Evolutionary conservation across 2,888 invertebrate genomes (phyloP).

Genomic region (Trichopria drosophilae): DNA sequence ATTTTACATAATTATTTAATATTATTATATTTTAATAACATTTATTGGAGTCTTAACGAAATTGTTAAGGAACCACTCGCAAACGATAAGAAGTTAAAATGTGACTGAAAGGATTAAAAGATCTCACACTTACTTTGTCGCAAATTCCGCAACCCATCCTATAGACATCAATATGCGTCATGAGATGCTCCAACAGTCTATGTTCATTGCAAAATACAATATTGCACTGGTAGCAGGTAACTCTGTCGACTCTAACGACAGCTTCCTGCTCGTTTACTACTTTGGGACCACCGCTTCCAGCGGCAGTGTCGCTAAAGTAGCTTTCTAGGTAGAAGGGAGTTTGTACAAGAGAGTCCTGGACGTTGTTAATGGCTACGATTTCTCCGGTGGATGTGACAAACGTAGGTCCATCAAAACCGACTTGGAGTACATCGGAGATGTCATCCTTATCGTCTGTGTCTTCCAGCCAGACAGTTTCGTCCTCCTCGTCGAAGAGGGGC

Average conservation of each 20-base stretch:
- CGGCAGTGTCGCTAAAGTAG: constrained; percentile 30
- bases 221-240: constrained; percentile 32
- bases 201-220: constrained; percentile 34
- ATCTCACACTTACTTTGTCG: constrained; percentile 30
- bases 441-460: constrained; percentile 14
- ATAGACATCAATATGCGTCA: constrained; percentile 33
- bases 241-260: constrained; percentile 26
- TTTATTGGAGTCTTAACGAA: too few species aligned
- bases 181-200: constrained; percentile 32
- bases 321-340: constrained; percentile 35
- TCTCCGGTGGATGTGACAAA: constrained; percentile 27
- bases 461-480: constrained; percentile 18
- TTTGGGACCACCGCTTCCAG: constrained; percentile 18
- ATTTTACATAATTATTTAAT: too few species aligned
- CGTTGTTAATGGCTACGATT: constrained; percentile 22
- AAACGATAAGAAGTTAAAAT: background rate
- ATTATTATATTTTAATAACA: too few species aligned
- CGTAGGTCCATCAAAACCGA: constrained; percentile 16
- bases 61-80: too few species aligned
- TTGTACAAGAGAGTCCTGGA: constrained; percentile 22
- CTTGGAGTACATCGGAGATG: constrained; percentile 1
- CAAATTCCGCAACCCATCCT: constrained; percentile 34
- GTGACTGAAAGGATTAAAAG: background rate
- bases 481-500: constrained; percentile 24
- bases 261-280: constrained; percentile 9